A percentile compares a stretch with the other conserved stretches of the same genome.
These are phyloP conservation scores for Anoplolepis gracilipes DNA, from an alignment of 1,140 invertebrate species.

Conservation along the genomic window DNA sequence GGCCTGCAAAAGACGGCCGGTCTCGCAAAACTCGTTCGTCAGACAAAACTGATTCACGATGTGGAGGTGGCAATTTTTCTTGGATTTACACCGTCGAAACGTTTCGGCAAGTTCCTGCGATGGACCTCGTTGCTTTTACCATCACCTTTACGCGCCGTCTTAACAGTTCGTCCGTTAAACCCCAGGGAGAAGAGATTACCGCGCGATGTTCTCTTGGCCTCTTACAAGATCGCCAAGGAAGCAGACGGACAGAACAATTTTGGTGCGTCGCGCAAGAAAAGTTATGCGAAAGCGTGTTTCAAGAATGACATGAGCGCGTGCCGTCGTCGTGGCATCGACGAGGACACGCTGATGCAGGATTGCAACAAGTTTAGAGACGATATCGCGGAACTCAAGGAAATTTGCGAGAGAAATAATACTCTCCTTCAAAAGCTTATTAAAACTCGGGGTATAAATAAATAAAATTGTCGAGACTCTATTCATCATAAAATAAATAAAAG, in stretches of 20 bases:
- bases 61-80: conserved; percentile 90
- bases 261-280: conserved; percentile 65
- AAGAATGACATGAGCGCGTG: conserved; percentile 69
- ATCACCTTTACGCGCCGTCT: conserved; percentile 91
- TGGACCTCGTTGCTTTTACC: conserved; percentile 91
- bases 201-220: conserved; percentile 90
- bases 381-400: conserved; percentile 75
- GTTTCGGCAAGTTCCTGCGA: conserved; percentile 90
- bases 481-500: conserved; percentile 12
- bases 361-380: conserved; percentile 71
- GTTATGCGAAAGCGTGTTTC: conserved; percentile 54
- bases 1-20: conserved; percentile 92
- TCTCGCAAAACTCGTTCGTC: conserved; percentile 91
- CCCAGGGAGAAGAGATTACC: conserved; percentile 92
- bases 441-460: conserved; percentile 65
- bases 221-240: conserved; percentile 91
- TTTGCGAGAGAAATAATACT: conserved; percentile 79
- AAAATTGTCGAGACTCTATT: conserved; percentile 9
- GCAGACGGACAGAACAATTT: conserved; percentile 83
- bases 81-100: conserved; percentile 89
- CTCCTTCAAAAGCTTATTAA: conserved; percentile 77
- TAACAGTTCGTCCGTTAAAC: conserved; percentile 93
- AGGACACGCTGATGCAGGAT: conserved; percentile 56
- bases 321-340: conserved; percentile 48
- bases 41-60: conserved; percentile 92